Base-by-base conservation (phyloP, 2,113 vertebrate species). In the Xenus cinereus region DNA sequence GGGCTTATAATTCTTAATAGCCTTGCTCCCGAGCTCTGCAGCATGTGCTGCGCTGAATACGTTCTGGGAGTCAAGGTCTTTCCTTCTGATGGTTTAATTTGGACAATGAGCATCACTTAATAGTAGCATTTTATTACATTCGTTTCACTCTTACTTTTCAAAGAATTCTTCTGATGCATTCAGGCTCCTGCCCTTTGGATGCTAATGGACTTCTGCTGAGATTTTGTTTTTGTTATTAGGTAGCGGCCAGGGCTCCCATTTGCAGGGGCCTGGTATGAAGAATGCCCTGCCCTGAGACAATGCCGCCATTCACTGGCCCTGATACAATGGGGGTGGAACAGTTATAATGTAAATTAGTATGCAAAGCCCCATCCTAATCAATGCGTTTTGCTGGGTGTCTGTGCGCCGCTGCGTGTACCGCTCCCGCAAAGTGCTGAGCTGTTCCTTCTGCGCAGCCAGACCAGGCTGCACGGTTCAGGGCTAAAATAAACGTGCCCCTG, bases 161-260 rank as follows among this genome's bases (percentile, higher is more conserved):
- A 93, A 92, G 87, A 56, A 56, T 69, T 32, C 91, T 56, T 82
- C 63, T 75, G 81, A 73, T 85, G 80, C 85, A 81, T 95, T 85
- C 82, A 95, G 13, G 84, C 89, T 63, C 53, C 76, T 73, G 85
- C 90, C 93, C 93, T 91, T 84, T 76, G 95, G 95, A 95, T 96
- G 91, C 94, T 97, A 95, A 96, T 95, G 84, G 90, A 35, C 72
- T 93, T 89, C 63, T 90, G 94, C 94, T 94, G 94, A 46, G 93
- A 43, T 96, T 93, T 88, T 95, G 94, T 90, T 92, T 48, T 69
- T 88, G 89, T 79, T 64, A 1, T 53, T 83, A 16, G 1, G 15
- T 12, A 77, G 95, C 91, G 32, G n/a, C 74, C 90, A 20, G 76
- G 83, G 90, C 75, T 96, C 85, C 86, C 69, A 0, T 75, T 72